These are phyloP conservation scores for Iselma pallidipennis DNA, from an alignment of 2,888 invertebrate genomes.

Conservation along the genomic window DNA sequence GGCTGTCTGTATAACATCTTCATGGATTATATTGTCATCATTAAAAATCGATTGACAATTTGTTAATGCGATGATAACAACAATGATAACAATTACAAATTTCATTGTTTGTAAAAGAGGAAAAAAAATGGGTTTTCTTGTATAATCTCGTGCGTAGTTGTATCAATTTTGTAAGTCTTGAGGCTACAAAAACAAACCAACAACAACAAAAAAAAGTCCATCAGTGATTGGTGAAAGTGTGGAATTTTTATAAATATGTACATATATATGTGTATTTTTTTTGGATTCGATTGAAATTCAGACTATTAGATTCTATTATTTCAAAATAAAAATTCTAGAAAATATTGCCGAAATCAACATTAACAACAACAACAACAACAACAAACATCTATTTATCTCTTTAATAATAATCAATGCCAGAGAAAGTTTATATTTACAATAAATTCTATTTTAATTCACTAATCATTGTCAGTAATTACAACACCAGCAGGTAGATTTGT, in stretches of 20 bases:
- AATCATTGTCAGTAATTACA: no score
- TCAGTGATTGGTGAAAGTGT: background rate
- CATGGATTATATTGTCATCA: conserved; percentile 13
- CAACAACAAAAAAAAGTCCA: background rate
- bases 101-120: background rate
- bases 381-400: background rate
- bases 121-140: background rate
- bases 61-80: background rate
- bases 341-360: background rate
- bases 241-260: no score
- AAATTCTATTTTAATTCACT: no score
- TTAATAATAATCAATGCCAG: background rate
- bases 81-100: background rate
- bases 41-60: conserved; percentile 3
- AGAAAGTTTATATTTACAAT: conserved; percentile 8
- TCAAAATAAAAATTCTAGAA: conserved; percentile 1
- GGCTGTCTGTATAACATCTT: conserved; percentile 42
- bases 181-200: background rate
- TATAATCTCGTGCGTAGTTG: conserved; percentile 1
- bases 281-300: background rate
- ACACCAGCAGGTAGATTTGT: no score
- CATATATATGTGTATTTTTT: no score
- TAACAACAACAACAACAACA: no score
- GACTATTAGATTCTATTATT: background rate
- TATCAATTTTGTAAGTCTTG: conserved; percentile 4